A percentile compares a stretch with the other conserved stretches of the same genome.
phyloP scores from a whole-genome alignment of 2,113 vertebrate species.

The Tetrax tetrax region DNA sequence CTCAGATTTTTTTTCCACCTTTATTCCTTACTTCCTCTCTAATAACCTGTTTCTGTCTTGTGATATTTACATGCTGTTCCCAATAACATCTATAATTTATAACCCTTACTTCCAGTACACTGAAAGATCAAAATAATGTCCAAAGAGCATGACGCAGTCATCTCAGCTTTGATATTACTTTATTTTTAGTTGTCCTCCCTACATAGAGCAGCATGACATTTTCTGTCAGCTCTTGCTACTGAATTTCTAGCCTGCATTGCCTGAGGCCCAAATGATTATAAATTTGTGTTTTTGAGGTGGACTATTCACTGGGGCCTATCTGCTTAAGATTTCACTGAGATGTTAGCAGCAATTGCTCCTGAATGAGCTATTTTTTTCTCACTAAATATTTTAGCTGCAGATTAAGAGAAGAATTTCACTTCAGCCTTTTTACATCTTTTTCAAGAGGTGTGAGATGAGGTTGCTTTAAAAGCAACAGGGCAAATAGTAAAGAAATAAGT shows the following conservation, averaged over 20 bases:
- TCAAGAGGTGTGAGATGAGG: background rate
- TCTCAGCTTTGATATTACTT: slow-evolving; percentile 33
- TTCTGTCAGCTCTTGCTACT: slow-evolving; percentile 23
- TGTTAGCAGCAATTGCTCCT: background rate
- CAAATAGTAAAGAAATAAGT: background rate
- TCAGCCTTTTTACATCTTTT: background rate
- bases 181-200: slow-evolving; percentile 58
- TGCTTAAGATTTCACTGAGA: background rate
- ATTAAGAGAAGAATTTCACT: background rate
- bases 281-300: background rate
- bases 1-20: background rate
- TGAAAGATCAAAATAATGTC: slow-evolving; percentile 34
- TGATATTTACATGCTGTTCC: background rate
- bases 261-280: background rate
- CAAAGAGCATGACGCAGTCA: slow-evolving; percentile 12
- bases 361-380: background rate
- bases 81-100: slow-evolving; percentile 37
- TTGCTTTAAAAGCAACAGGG: background rate
- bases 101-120: background rate
- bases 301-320: background rate
- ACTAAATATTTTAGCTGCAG: background rate
- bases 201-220: background rate
- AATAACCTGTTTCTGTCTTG: slow-evolving; percentile 47
- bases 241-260: background rate
- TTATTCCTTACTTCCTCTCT: background rate